phyloP scores from a whole-genome alignment of 2,797 vertebrate genomes.

The Molothrus aeneus region DNA sequence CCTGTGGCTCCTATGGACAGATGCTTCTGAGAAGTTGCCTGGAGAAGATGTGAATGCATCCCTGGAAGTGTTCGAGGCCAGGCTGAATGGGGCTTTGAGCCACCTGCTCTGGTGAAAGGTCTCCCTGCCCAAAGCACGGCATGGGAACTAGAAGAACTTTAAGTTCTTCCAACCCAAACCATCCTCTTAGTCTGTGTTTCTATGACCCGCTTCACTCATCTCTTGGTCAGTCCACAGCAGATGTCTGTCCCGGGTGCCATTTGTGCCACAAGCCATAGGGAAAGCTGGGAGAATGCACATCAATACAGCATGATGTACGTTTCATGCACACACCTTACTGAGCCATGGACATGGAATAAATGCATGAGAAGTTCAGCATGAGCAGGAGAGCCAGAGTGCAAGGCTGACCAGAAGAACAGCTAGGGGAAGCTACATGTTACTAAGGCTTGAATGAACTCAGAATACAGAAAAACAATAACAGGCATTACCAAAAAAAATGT shows the following conservation, averaged over 20 bases:
- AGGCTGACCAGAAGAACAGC: background rate
- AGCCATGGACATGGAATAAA: accelerated
- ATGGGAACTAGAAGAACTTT: background rate
- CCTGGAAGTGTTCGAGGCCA: background rate
- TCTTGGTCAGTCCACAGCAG: background rate
- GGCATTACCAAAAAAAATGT: background rate
- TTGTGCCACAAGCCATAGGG: background rate
- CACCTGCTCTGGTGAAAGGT: background rate
- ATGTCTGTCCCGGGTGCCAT: accelerated
- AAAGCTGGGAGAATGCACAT: background rate
- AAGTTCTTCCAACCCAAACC: background rate
- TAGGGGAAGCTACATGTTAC: background rate
- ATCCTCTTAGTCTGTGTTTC: background rate
- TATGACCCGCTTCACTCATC: background rate
- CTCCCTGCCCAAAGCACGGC: background rate
- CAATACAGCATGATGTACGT: accelerated
- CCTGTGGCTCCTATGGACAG: accelerated
- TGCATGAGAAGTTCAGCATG: background rate
- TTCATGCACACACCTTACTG: accelerated
- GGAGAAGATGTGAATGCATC: accelerated
- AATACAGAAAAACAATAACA: background rate
- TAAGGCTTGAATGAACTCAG: background rate
- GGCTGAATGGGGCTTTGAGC: accelerated
- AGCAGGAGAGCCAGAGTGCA: accelerated
- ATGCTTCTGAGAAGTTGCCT: background rate